These are phyloP conservation scores for Bellardia pandia DNA, from an alignment of 2,888 invertebrate species.

Conservation along the genomic window DNA sequence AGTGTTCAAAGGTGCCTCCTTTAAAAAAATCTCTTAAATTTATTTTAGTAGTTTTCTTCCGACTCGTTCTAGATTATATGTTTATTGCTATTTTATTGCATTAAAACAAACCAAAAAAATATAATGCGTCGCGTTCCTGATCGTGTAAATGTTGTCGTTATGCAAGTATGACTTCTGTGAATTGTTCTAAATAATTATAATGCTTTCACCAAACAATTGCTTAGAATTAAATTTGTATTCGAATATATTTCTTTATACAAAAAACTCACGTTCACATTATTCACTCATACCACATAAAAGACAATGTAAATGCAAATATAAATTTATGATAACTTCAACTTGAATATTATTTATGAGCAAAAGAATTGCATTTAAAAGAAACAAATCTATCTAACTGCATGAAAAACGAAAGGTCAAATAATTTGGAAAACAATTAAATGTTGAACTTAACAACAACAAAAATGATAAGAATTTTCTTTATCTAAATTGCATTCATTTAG, in stretches of 20 bases:
- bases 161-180: too few species aligned
- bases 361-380: conserved; percentile 53
- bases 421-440: conserved; percentile 19
- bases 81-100: too few species aligned
- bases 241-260: neutral
- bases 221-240: too few species aligned
- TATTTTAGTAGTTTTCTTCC: too few species aligned
- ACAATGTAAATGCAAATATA: conserved; percentile 20
- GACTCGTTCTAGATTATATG: too few species aligned
- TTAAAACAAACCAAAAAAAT: too few species aligned
- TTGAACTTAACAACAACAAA: neutral
- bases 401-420: conserved; percentile 35
- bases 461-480: conserved; percentile 24
- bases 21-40: too few species aligned
- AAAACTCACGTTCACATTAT: neutral
- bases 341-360: neutral
- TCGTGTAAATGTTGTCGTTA: too few species aligned
- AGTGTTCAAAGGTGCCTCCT: too few species aligned
- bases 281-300: neutral
- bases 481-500: conserved; percentile 6
- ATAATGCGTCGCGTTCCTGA: too few species aligned
- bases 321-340: conserved; percentile 17
- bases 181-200: too few species aligned
- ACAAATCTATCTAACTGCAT: neutral
- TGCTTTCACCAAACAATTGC: too few species aligned